Percentiles rank a stretch among this genome's conserved stretches.
Conservation (phyloP, 1,140 invertebrate species). For the Babylonia areolata region DNA sequence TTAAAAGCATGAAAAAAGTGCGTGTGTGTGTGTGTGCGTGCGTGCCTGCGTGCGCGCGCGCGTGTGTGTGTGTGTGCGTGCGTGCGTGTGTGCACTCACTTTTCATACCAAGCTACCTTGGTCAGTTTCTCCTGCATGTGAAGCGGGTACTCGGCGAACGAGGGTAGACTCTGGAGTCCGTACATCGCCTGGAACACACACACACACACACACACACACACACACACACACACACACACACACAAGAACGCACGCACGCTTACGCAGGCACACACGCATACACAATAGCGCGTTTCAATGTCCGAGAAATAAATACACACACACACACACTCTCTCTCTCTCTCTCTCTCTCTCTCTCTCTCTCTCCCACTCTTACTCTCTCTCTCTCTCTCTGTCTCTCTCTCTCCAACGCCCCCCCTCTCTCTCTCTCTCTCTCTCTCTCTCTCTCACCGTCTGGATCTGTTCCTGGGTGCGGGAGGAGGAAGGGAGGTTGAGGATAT, state of each 20-base stretch:
- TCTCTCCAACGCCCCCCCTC: too few relatives aligned
- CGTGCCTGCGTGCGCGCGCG: too few relatives aligned
- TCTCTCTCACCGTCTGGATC: slow-evolving; percentile 71
- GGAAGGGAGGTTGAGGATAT: slow-evolving; percentile 65
- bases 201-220: slow-evolving; percentile 15
- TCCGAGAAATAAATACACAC: neutral
- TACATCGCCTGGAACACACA: slow-evolving; percentile 64
- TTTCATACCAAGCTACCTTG: slow-evolving; percentile 72
- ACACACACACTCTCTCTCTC: slow-evolving; percentile 53
- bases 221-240: slow-evolving; percentile 10
- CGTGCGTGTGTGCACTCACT: slow-evolving; percentile 60
- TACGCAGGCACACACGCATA: neutral
- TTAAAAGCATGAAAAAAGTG: too few relatives aligned
- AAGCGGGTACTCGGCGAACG: slow-evolving; percentile 74
- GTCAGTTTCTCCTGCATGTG: slow-evolving; percentile 75
- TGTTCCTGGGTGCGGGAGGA: slow-evolving; percentile 67
- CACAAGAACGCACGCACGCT: neutral
- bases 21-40: too few relatives aligned
- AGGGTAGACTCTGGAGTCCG: slow-evolving; percentile 69
- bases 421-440: too few relatives aligned
- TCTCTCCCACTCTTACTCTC: too few relatives aligned
- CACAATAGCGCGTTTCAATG: neutral
- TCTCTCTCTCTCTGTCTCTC: too few relatives aligned
- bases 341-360: too few relatives aligned
- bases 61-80: too few relatives aligned